Evolutionary conservation across 2,113 vertebrate species (phyloP).

Genomic region (Chamaea fasciata): DNA sequence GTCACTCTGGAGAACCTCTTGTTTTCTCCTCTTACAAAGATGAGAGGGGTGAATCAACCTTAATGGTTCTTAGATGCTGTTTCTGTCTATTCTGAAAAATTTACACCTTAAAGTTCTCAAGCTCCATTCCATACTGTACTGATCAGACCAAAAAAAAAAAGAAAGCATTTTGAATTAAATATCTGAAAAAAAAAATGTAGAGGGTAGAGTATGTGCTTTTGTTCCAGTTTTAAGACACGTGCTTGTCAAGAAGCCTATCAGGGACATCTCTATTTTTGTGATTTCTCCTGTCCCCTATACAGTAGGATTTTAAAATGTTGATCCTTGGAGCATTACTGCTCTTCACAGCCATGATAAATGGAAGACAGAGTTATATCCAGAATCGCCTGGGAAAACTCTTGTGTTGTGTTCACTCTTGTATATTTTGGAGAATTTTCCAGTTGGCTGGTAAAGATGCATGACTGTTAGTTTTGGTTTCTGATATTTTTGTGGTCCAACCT

Average conservation of each 20-base stretch:
- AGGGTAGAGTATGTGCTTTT: not conserved
- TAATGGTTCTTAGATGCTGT: not conserved
- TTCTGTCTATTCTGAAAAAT: not conserved
- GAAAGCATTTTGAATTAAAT: not conserved
- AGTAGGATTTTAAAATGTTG: not conserved
- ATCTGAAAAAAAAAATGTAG: not conserved
- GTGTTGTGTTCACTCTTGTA: not conserved
- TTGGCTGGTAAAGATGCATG: not conserved
- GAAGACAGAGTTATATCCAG: not conserved
- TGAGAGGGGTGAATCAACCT: not conserved
- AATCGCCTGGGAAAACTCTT: not conserved
- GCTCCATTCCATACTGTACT: not conserved
- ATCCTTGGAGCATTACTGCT: not conserved
- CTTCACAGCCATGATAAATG: not conserved
- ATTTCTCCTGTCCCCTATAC: not conserved
- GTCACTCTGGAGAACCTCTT: not conserved
- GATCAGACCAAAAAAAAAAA: not conserved
- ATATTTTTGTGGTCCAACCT: not conserved
- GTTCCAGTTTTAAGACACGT: not conserved
- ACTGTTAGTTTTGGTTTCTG: not conserved
- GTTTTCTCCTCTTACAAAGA: not conserved
- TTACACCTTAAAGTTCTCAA: not conserved
- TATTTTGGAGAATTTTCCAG: not conserved
- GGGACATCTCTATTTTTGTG: not conserved
- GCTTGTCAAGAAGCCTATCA: not conserved